phyloP scores from a whole-genome alignment of 2,888 invertebrate genomes.

The Lasioglossum marginatum region DNA sequence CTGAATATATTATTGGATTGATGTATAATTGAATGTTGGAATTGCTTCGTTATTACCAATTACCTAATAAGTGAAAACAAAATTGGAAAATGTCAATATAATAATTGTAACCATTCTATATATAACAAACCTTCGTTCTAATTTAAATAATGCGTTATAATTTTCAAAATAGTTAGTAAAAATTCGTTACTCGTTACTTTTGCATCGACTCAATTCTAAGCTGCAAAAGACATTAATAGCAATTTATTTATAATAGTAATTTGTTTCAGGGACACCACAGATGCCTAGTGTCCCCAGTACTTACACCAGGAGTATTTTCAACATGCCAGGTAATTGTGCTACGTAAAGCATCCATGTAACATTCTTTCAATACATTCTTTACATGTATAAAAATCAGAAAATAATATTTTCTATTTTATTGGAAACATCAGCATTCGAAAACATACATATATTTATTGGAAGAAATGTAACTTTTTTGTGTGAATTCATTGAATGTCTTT shows the following conservation, averaged over 20 bases:
- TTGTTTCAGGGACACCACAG: background rate
- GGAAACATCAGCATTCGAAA: background rate
- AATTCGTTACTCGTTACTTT: background rate
- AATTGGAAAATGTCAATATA: background rate
- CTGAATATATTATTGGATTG: background rate
- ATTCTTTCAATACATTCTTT: background rate
- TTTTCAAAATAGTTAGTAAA: background rate
- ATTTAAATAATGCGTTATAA: background rate
- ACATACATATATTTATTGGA: background rate
- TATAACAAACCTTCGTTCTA: background rate
- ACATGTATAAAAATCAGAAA: background rate
- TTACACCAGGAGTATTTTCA: background rate
- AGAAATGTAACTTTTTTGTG: background rate
- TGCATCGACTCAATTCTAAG: background rate
- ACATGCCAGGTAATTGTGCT: background rate
- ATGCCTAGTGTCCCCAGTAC: background rate
- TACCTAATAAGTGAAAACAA: background rate
- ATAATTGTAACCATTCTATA: background rate
- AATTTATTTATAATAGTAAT: background rate
- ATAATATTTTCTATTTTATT: background rate
- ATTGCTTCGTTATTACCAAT: background rate
- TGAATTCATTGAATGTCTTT: background rate
- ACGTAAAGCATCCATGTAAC: background rate
- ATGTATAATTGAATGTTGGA: background rate
- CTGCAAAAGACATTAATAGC: background rate